Base-by-base conservation (phyloP, 2,113 vertebrate genomes). In the Neogale vison region DNA sequence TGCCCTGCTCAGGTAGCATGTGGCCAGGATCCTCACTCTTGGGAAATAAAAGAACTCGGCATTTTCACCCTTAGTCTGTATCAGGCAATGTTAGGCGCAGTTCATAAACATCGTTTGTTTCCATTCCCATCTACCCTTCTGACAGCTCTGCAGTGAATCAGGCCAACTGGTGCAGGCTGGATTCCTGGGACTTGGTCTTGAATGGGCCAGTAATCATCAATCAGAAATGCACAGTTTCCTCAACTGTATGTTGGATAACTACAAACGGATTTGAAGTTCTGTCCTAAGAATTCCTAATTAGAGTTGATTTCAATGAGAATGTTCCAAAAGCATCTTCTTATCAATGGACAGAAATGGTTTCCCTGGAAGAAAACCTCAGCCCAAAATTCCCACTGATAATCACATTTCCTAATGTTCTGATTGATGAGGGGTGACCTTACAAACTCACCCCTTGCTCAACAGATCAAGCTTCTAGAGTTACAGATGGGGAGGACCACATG, bases 401-500 rank as follows among this genome's bases (percentile, higher is more conserved):
- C 57, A 45, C 63, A 74, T 80, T 96, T 96, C 92, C 57, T 81
- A 42, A 42, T 29, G 29, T 55, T 96, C 92, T 72, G 24, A 93
- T 21, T 90, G 80, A 81, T 94, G 93, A 59, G 91, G 39, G 45
- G 1, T 80, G 17, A 88, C 94, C 77, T 81, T 88, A 45, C 52
- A 88, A 87, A 89, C 45, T 91, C 79, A 84, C 80, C 83, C 81
- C 87, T 93, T 92, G 90, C 59, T 83, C 92, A 34, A 31, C 81
- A 83, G 71, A 39, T 96, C 95, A 72, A 55, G 20, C 84, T 55
- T 86, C 52, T 74, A 34, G 10, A 61, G 69, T 76, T 74, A 50
- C 96, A 95, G 97, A 93, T 81, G 80, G 96, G 34, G 47, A 95
- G 24, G 83, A 76, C 92, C 96, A 52, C 83, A 77, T 65, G 88